phyloP scores from a whole-genome alignment of 2,888 invertebrate species.

The Oscheius sp. region DNA sequence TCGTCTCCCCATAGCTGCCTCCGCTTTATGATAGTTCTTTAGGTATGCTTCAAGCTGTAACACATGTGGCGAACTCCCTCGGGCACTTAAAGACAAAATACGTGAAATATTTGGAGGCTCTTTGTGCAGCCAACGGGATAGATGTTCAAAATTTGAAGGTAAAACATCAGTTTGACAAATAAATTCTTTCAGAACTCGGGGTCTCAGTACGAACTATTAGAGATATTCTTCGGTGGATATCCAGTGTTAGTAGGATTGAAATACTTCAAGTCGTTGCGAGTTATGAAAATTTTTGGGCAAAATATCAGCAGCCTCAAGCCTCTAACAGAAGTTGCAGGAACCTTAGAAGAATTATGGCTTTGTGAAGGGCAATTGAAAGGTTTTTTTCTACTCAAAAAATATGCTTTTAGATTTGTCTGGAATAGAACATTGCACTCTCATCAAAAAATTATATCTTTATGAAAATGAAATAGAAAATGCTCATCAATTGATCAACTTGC shows the following conservation, averaged over 20 bases:
- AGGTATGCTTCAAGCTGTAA: constrained; percentile 22
- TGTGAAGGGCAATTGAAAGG: constrained; percentile 60
- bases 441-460: constrained; percentile 59
- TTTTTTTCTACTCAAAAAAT: no score
- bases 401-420: constrained; percentile 55
- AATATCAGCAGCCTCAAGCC: constrained; percentile 59
- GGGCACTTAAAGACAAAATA: constrained; percentile 59
- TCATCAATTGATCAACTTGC: constrained; percentile 36
- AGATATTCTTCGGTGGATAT: constrained; percentile 62
- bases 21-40: no score
- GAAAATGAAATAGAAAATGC: constrained; percentile 60
- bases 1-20: neutral
- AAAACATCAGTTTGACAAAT: neutral
- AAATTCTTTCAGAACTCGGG: constrained; percentile 50
- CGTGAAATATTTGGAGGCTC: constrained; percentile 61
- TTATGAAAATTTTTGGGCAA: constrained; percentile 52
- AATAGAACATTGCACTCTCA: constrained; percentile 51
- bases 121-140: constrained; percentile 64
- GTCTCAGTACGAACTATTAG: constrained; percentile 47
- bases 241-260: constrained; percentile 63
- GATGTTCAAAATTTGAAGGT: constrained; percentile 59
- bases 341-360: constrained; percentile 63
- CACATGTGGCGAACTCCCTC: constrained; percentile 52
- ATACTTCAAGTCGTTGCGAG: constrained; percentile 54
- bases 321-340: constrained; percentile 55